Base-by-base conservation (phyloP, 2,113 vertebrate species). In the Pterocles gutturalis region DNA sequence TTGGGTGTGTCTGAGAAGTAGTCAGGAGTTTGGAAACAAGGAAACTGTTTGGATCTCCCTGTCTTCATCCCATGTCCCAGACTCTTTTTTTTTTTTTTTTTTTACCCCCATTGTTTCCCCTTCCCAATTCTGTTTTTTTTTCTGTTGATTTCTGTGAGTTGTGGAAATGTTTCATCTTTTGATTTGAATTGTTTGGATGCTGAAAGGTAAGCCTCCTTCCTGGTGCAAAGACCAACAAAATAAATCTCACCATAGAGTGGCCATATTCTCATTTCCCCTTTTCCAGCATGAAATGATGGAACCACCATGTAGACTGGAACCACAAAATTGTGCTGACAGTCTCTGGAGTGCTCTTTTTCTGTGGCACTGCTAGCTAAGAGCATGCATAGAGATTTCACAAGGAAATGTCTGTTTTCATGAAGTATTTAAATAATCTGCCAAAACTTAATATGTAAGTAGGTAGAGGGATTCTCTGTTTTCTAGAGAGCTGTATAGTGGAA, bases 371-470 rank as follows among this genome's bases (percentile, higher is more conserved):
- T 75, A 51, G 2, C 62, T 73, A 62, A 34, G 53, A 92, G 41
- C 0, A 0, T 5, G 41, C 0, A 0, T 5, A n/a, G 54, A 38
- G 41, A 26, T 71, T 87, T 78, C 72, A 84, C 25, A 43, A 69
- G 41, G 5, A 89, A 87, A 55, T 69, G 57, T 85, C 38, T 1
- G 7, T 77, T 64, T 88, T 45, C 54, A 55, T 1, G 2, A 80
- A 79, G 17, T 41, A 88, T 25, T 90, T 45, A 93, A 86, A 60
- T 72, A 82, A 79, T 49, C 49, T 81, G 16, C 24, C 79, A 51
- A 78, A 73, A 54, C 5, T 5, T 51, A 55, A 51, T 36, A 4
- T 20, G 3, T 57, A 22, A 45, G 13, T 48, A 45, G 24, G 51
- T 33, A 89, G n/a, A 46, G 31, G 25, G 16, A 49, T 53, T 54